A percentile compares a stretch with the other conserved stretches of the same genome.
Evolutionary conservation across 2,888 invertebrate species (phyloP).

Genomic region (Neoitamus cyanurus): DNA sequence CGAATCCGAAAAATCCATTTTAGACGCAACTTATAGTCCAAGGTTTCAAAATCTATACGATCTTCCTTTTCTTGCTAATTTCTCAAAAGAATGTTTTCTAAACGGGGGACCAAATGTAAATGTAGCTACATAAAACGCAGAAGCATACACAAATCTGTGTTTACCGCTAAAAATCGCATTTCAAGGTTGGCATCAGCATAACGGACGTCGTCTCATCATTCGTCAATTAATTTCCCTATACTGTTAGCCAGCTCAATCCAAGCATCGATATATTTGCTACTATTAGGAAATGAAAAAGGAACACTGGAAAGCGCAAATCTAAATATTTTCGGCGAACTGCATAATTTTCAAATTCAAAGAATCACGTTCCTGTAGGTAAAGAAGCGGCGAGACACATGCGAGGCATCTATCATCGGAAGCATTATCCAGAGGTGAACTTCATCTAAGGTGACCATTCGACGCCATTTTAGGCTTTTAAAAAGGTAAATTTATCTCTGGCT

Average conservation of each 20-base stretch:
- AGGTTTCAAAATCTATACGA: background rate
- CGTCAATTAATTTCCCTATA: background rate
- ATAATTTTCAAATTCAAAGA: background rate
- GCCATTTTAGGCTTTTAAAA: background rate
- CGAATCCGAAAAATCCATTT: no score
- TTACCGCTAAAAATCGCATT: background rate
- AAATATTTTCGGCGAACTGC: background rate
- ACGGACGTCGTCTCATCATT: background rate
- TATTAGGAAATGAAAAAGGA: background rate
- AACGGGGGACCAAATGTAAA: background rate
- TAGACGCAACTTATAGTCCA: background rate
- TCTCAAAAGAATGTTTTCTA: background rate
- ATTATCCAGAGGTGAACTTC: background rate
- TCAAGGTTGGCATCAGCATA: background rate
- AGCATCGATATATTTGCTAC: background rate
- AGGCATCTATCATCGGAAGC: background rate
- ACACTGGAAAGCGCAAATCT: background rate
- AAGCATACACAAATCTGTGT: background rate
- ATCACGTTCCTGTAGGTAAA: background rate
- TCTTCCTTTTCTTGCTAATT: background rate
- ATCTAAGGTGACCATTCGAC: background rate
- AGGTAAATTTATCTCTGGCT: background rate
- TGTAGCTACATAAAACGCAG: background rate
- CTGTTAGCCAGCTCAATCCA: background rate
- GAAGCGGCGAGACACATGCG: background rate